Evolutionary conservation across 64 coral and sea anemone genomes (phyloP).

Genomic region (Dendronephthya gigantea): DNA sequence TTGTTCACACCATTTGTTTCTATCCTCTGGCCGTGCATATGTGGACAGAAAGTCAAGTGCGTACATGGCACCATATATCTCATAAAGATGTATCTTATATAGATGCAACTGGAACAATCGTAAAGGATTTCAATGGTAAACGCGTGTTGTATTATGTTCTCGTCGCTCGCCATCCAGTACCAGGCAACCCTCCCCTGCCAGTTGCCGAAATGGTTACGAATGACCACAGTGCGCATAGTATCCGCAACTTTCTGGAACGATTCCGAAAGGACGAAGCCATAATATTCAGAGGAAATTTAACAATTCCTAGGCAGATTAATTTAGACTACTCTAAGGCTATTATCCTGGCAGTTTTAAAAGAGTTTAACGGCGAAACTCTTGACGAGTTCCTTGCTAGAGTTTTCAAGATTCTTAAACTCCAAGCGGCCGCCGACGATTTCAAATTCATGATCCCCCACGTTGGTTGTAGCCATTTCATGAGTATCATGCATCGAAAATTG

Average conservation of each 20-base stretch:
- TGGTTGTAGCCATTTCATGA: too few relatives aligned
- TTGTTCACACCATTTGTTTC: not conserved
- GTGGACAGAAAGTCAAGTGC: slow-evolving; percentile 35
- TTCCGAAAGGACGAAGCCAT: not conserved
- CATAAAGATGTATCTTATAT: slow-evolving; percentile 14
- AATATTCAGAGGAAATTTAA: not conserved
- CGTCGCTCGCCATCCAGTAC: not conserved
- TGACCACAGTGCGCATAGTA: slow-evolving; percentile 14
- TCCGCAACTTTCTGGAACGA: not conserved
- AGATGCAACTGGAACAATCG: slow-evolving; percentile 16
- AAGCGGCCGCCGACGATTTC: not conserved
- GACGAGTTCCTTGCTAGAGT: not conserved
- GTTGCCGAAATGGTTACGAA: slow-evolving; percentile 26
- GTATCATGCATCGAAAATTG: not conserved
- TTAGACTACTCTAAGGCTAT: not conserved
- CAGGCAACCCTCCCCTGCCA: not conserved
- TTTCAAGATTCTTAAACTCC: not conserved
- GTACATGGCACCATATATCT: slow-evolving; percentile 29
- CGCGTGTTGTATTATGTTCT: slow-evolving; percentile 27
- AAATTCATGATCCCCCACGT: slow-evolving; percentile 12
- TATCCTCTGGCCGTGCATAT: slow-evolving; percentile 9
- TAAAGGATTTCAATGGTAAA: not conserved
- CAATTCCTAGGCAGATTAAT: not conserved
- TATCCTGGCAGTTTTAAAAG: not conserved
- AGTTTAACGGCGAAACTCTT: slow-evolving; percentile 13